Evolutionary conservation across 2,113 vertebrate genomes (phyloP), one percentile per base, ranked within the genome.

Genomic region (Ornithorhynchus anatinus): DNA sequence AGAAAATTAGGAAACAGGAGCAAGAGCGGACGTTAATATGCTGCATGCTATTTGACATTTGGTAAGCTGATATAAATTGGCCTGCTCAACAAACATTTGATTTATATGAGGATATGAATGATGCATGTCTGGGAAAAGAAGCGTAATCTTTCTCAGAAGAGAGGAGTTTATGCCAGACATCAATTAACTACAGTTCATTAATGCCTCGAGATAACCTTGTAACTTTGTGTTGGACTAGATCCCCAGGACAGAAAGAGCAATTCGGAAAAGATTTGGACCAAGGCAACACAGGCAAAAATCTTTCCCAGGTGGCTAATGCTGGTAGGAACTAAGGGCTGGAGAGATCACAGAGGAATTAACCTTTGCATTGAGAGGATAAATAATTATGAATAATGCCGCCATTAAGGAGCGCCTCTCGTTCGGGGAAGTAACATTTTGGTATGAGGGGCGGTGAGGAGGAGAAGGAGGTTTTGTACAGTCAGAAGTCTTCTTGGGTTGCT

Each of bases 171-270:
- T 86, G 74, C 47, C 69, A 84, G 59, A 38, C 51, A 72, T 78
- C 85, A 83, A 40, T 84, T 82, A 87, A 60, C 3, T 67, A 60
- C 75, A 77, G 85, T 72, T 89, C 79, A 83, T 89, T 88, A 69
- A 86, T 84, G 45, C 59, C 57, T 84, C 74, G 69, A 64, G 57
- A 74, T 84, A 88, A 79, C 84, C 51, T 84, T 88, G 65, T 38
- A 27, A 47, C 67, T 88, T 86, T 70, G 84, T 60, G 25, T 63
- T 72, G 43, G 59, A n/a, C 60, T 80, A 59, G 65, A 65, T 82
- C 35, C 51, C 42, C 70, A 44, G 8, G 62, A 72, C 82, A 22
- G 57, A 76, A 80, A 63, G 19, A 78, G 12, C 19, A 73, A 61
- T 44, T 16, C n/a, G 11, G 31, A 51, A 60, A 65, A 56, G 59